A percentile compares a stretch with the other conserved stretches of the same genome.
Evolutionary conservation across 2,797 vertebrate genomes (phyloP).

Genomic region (Helicolenus hilgendorfi): DNA sequence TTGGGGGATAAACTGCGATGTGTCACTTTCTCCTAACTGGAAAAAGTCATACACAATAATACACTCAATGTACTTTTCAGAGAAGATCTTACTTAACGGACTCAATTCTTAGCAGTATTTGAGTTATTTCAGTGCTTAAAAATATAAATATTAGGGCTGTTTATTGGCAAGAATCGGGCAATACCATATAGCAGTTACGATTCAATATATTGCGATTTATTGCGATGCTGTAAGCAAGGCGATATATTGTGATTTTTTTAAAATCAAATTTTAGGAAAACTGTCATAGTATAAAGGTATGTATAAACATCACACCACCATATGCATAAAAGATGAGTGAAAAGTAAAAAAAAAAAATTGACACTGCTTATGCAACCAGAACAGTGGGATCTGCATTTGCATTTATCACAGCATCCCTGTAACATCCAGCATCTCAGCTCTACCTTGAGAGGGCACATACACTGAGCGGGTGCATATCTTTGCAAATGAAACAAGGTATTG

Average conservation of each 20-base stretch:
- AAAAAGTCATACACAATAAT: not conserved
- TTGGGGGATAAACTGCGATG: not conserved
- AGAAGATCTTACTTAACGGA: not conserved
- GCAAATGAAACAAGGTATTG: no score
- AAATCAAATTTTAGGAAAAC: not conserved
- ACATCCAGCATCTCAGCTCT: no score
- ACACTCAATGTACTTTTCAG: no score
- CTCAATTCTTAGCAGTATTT: not conserved
- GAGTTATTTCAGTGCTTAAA: not conserved
- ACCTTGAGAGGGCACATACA: accelerated
- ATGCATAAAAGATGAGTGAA: not conserved
- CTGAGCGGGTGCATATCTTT: no score
- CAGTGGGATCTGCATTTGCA: no score
- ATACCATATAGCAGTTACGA: not conserved
- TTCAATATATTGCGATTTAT: not conserved
- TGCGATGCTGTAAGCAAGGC: not conserved
- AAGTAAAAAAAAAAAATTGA: no score
- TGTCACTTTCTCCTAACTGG: not conserved
- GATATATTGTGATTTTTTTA: not conserved
- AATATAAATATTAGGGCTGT: not conserved
- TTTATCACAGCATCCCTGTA: no score
- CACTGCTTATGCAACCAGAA: accelerated
- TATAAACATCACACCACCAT: not conserved
- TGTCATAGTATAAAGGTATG: not conserved
- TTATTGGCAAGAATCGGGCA: not conserved